Evolutionary conservation across 2,888 invertebrate genomes (phyloP), one percentile per base, ranked within the genome.

Genomic region (Synanthedon andrenaeformis): DNA sequence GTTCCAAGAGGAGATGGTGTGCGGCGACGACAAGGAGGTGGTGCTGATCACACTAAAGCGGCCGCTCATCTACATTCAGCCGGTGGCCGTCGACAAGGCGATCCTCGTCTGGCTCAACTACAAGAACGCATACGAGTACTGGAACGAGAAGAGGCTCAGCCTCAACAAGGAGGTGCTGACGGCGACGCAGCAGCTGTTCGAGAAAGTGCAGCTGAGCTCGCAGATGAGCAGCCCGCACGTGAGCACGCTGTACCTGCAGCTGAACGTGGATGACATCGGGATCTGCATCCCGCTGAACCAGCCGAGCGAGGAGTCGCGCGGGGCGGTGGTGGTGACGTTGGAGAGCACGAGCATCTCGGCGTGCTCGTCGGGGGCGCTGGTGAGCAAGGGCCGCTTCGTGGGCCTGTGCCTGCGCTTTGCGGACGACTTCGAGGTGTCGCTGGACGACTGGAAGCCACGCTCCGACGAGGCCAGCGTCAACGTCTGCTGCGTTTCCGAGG

Each of bases 81-180:
- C 99, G 0, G 92, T 96, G 69, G 99, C 99, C 8, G 95, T 99
- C 53, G 99, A 99, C 81, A 97, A 97, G 88, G 99, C 97, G 12
- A 97, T 99, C 62, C 90, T 99, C 17, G 97, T 99, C 51, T 99
- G 99, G 99, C 89, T 99, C 59, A 99, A 99, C 87, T 99, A 99
- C 76, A 98, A 98, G 85, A 99, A 98, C 80, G 98, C 99, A 0
- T 99, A 99, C 74, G 98, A 99, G 76, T 99, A 98, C 81, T 99
- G 99, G 99, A 96, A 96, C 63, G 98, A 98, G 77, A 98, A 99
- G 80, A 88, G 98, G 4, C 93, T 96, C 4, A 96, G 94, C 65
- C 87, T 98, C 49, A 97, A 96, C 72, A 95, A 94, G 67, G 97
- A 98, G 74, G 94, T 96, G 45, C 83, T 94, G 0, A 90, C 92